phyloP scores from a whole-genome alignment of 2,797 vertebrate genomes.

The Syngnathus rostellatus region DNA sequence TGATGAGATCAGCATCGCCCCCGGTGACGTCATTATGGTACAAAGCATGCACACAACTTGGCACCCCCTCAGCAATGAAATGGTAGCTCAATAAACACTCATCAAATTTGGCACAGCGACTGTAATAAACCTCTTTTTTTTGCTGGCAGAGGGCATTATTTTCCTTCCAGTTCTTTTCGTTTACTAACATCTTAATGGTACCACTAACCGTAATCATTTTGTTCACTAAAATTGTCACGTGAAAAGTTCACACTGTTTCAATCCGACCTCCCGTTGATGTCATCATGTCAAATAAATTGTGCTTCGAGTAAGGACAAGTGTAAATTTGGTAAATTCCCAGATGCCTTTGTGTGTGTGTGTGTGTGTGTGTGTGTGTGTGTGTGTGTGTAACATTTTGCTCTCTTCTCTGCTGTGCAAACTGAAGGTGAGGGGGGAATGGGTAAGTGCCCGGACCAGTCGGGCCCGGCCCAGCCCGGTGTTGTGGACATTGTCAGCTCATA shows the following conservation, averaged over 20 bases:
- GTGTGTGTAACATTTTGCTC: constrained; percentile 47
- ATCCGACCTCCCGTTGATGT: not conserved
- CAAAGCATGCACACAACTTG: not conserved
- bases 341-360: not conserved
- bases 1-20: constrained; percentile 92
- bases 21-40: constrained; percentile 95
- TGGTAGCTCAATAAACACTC: not conserved
- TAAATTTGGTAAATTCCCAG: not conserved
- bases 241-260: not conserved
- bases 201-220: not conserved
- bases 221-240: not conserved
- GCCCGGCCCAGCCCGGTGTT: constrained; percentile 33
- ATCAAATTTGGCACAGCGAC: not conserved
- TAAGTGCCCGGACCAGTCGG: constrained; percentile 63
- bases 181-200: too few relatives aligned
- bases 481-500: constrained; percentile 42
- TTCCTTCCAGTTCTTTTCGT: too few relatives aligned
- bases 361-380: constrained; percentile 4
- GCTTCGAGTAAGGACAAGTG: not conserved
- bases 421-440: constrained; percentile 94
- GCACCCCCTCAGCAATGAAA: too few relatives aligned
- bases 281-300: not conserved
- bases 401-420: constrained; percentile 78
- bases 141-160: too few relatives aligned
- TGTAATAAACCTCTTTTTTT: not conserved